Evolutionary conservation across 2,888 invertebrate genomes (phyloP), one percentile per base, ranked within the genome.

Genomic region (Limnephilus rhombicus): DNA sequence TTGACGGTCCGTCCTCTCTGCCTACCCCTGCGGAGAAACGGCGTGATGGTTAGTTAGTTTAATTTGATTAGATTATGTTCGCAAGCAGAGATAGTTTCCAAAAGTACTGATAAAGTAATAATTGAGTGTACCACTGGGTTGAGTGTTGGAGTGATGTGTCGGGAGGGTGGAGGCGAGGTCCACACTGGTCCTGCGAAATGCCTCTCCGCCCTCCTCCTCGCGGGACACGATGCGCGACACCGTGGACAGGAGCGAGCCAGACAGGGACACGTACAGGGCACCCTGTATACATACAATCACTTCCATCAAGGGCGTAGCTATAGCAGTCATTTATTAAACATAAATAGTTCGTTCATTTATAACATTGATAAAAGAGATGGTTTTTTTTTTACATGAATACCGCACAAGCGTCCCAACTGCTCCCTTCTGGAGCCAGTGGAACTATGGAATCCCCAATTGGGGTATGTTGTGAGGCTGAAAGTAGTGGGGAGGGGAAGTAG

Each of bases 181-280:
- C 37, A 83, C 68, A 2, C 68, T 68, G 24, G 68, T 83, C 37
- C 83, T 83, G 4, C 83, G 37, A 7, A 37, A 83, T 2, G 41
- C 83, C 24, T 45, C n/a, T 12, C n/a, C 45, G 37, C 49, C 49
- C 1, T 91, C 68, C 87, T 93, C 93, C 34, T 87, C 92, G 11
- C 91, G 81, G 1, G 93, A 80, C 18, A 93, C 93, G 29, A 92
- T 83, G 31, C 92, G 68, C 3, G 93, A 93, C 15, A 93, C 93
- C 13, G 93, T 93, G n/a, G 82, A 49, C 7, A 93, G 80, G 1
- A 93, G 81, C 24, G 93, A 92, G 29, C 82, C 85, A 11, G 92
- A 81, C 29, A 90, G 80, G 12, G 92, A 91, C 24, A 91, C 49
- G 45, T 92, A 92, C 31, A 87, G 87, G 34, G 91, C 45, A 34